Evolutionary conservation across 2,113 vertebrate genomes (phyloP), one percentile per base, ranked within the genome.

Genomic region (Hyla sarda): DNA sequence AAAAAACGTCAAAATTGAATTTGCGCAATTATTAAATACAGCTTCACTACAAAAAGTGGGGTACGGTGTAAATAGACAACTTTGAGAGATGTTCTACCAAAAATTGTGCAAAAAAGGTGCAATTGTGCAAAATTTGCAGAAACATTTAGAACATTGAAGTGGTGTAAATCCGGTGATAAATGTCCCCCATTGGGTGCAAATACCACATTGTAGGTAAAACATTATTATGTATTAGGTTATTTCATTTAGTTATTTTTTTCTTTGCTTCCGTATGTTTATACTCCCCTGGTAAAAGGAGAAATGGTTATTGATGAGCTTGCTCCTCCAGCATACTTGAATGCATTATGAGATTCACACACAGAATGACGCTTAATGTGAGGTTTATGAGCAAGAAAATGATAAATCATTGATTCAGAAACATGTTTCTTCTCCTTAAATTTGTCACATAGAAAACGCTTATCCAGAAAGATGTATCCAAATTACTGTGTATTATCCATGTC

Each of bases 301-400:
- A 80, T 62, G 77, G 56, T 80, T 80, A 80, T 82, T 82, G 81
- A 83, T 73, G 82, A 83, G 50, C 69, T 1, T 28, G 11, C 50
- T 74, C 69, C 67, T 82, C 21, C 82, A 72, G 67, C 30, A 73
- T 50, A 58, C 82, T 74, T 60, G 34, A 74, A 74, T 83, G 67
- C 34, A 74, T 73, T 83, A 73, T 72, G 50, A 54, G 69, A 83
- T 54, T 73, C 82, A 47, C 48, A 58, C 30, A 72, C 23, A 37
- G 56, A 83, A 83, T 74, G 82, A 73, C 12, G 69, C 48, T 56
- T 83, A 73, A 83, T 56, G 67, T 54, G 67, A 41, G 48, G 50
- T 41, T 41, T 83, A 73, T 56, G 67, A 73, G 50, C 45, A 82
- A 30, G 58, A 82, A 82, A 82, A 82, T 82, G 80, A 67, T 82